Percentiles rank a stretch among this genome's conserved stretches.
Conservation (phyloP, 2,113 vertebrate species). For the Serranochromis macrocephalus region DNA sequence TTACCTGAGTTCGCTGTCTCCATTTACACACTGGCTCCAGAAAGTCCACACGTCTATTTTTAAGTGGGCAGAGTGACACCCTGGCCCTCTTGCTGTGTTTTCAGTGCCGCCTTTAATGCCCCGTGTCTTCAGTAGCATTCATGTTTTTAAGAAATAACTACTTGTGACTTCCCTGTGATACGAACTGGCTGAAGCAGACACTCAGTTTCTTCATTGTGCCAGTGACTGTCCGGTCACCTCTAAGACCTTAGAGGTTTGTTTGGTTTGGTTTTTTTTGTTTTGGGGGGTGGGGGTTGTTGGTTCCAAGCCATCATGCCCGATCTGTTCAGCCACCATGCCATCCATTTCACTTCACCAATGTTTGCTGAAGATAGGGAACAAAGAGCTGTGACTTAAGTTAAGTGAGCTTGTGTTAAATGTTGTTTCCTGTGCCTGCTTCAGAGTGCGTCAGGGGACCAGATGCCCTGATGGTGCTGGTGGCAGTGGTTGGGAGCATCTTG, state of each 20-base stretch:
- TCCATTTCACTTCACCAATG: neutral
- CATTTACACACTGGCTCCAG: neutral
- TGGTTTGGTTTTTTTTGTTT: neutral
- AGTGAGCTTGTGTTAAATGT: neutral
- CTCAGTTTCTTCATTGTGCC: neutral
- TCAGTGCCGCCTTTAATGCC: neutral
- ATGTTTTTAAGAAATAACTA: neutral
- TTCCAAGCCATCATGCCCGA: neutral
- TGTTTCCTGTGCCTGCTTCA: slow-evolving; percentile 30
- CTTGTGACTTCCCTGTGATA: neutral
- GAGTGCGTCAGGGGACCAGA: slow-evolving; percentile 81
- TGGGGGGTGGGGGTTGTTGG: accelerated
- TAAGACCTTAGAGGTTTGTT: neutral
- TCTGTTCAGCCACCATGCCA: neutral
- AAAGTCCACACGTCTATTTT: neutral
- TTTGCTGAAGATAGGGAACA: neutral
- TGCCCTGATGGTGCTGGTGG: slow-evolving; percentile 78
- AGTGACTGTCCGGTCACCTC: neutral
- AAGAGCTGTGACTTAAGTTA: neutral
- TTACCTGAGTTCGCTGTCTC: neutral
- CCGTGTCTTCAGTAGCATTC: neutral
- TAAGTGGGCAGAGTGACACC: neutral
- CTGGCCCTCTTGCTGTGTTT: neutral
- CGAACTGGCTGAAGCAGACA: neutral
- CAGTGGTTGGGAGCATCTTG: slow-evolving; percentile 86